These are phyloP conservation scores for Dicyrtomina minuta DNA, from an alignment of 2,888 invertebrate species.

Conservation along the genomic window DNA sequence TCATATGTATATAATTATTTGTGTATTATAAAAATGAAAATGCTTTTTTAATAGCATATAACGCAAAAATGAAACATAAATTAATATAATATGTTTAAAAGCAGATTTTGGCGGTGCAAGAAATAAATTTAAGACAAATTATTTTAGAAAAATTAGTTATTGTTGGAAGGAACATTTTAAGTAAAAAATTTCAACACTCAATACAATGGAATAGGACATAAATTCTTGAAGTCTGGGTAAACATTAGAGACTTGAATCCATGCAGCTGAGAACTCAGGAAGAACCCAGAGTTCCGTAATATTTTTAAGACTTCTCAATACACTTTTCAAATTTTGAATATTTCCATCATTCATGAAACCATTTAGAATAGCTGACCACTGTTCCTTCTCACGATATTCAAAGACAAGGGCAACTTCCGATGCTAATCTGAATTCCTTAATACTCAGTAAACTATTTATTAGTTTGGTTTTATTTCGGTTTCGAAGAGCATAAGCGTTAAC, in stretches of 20 bases:
- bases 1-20: too few relatives aligned
- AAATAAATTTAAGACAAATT: too few relatives aligned
- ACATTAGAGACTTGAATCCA: slow-evolving; percentile 45
- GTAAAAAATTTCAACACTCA: too few relatives aligned
- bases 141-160: too few relatives aligned
- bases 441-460: slow-evolving; percentile 40
- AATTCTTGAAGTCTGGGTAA: slow-evolving; percentile 35
- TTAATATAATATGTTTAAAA: too few relatives aligned
- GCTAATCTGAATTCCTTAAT: slow-evolving; percentile 39
- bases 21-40: too few relatives aligned
- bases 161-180: too few relatives aligned
- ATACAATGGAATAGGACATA: slow-evolving; percentile 49
- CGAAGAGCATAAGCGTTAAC: slow-evolving; percentile 48
- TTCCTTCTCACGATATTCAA: slow-evolving; percentile 35
- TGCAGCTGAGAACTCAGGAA: slow-evolving; percentile 45
- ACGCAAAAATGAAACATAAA: too few relatives aligned
- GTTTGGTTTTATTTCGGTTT: slow-evolving; percentile 42
- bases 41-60: too few relatives aligned
- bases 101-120: too few relatives aligned
- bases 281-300: slow-evolving; percentile 46
- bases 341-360: slow-evolving; percentile 40
- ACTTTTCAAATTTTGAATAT: slow-evolving; percentile 31
- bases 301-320: slow-evolving; percentile 39
- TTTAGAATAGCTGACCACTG: slow-evolving; percentile 45
- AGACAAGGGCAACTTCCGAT: slow-evolving; percentile 44